Conservation (phyloP, 2,113 vertebrate genomes). For the Prionailurus viverrinus region DNA sequence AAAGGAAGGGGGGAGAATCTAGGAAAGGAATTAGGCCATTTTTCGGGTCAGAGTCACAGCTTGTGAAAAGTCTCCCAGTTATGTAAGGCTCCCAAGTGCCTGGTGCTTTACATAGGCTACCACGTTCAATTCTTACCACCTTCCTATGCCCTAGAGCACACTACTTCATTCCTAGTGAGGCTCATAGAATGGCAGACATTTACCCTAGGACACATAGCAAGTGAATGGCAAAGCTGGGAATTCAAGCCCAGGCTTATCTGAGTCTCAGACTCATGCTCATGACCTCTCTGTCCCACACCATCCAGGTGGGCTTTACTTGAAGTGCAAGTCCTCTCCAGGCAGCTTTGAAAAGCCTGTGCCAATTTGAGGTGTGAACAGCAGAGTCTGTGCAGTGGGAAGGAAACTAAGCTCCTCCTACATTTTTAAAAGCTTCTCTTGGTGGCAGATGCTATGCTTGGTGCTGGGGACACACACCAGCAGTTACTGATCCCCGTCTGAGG, state of each 20-base stretch:
- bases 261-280: neutral
- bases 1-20: neutral
- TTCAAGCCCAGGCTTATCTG: neutral
- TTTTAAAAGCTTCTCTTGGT: neutral
- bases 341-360: neutral
- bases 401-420: neutral
- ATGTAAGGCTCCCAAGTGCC: neutral
- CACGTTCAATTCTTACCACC: neutral
- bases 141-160: neutral
- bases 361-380: neutral
- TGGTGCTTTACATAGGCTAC: neutral
- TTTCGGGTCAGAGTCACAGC: neutral
- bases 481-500: rapidly evolving
- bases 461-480: neutral
- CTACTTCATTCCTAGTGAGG: neutral
- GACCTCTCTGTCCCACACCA: neutral
- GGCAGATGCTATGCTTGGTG: neutral
- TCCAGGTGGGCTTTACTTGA: neutral
- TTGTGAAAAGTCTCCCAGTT: neutral
- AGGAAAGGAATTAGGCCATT: neutral
- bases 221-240: neutral
- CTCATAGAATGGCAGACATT: neutral
- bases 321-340: too few relatives aligned
- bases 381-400: neutral
- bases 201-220: neutral